phyloP scores from a whole-genome alignment of 2,888 invertebrate genomes.

The Panorpa germanica region DNA sequence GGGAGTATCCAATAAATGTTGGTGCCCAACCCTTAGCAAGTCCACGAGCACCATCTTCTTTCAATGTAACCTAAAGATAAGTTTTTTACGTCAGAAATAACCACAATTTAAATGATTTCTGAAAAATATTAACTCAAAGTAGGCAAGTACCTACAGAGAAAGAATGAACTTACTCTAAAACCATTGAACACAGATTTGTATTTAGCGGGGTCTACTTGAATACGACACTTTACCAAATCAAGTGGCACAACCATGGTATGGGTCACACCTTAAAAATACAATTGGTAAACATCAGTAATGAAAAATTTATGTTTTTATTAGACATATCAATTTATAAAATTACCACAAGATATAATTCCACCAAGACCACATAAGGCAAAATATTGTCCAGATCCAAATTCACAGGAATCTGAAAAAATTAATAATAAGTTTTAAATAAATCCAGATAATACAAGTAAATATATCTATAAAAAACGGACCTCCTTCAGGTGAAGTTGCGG shows the following conservation, averaged over 20 bases:
- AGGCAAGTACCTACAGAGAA: background rate
- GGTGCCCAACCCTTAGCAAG: constrained; percentile 95
- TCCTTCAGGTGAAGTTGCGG: constrained; percentile 19
- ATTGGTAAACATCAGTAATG: background rate
- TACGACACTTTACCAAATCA: constrained; percentile 87
- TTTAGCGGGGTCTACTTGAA: constrained; percentile 84
- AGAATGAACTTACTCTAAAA: too few species aligned
- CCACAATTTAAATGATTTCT: background rate
- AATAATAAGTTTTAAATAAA: background rate
- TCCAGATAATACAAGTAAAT: constrained; percentile 6
- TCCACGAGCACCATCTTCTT: constrained; percentile 71
- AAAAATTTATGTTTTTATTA: background rate
- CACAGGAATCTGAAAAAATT: constrained; percentile 48
- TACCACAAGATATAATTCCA: constrained; percentile 44
- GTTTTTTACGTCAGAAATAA: constrained; percentile 25
- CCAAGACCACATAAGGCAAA: constrained; percentile 87
- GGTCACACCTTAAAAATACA: constrained; percentile 51
- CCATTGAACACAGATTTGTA: constrained; percentile 77
- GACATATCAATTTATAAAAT: constrained; percentile 14
- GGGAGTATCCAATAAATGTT: constrained; percentile 89
- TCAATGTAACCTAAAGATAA: constrained; percentile 58
- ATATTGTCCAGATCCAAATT: constrained; percentile 80
- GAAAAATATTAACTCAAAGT: background rate
- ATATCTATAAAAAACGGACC: constrained; percentile 8
- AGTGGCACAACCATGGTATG: constrained; percentile 89